Evolutionary conservation across 2,113 vertebrate genomes (phyloP).

Genomic region (Acrocephalus arundinaceus): DNA sequence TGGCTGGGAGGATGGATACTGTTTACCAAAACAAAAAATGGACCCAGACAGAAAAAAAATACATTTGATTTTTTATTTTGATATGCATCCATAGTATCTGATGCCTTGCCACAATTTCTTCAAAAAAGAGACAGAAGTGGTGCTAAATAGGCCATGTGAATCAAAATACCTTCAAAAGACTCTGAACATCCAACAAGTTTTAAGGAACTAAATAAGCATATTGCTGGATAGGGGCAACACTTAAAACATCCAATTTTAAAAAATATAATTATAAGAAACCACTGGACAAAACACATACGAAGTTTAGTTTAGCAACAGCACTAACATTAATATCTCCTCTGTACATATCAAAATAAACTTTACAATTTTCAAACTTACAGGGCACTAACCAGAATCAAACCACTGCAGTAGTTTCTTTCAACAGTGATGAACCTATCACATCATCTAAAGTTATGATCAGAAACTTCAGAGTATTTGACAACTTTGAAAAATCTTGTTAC

Average conservation of each 20-base stretch:
- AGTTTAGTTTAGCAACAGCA: neutral
- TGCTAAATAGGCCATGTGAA: neutral
- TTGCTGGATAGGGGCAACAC: neutral
- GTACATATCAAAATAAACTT: neutral
- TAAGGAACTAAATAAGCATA: neutral
- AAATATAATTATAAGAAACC: neutral
- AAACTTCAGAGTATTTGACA: accelerated
- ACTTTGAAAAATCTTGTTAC: neutral
- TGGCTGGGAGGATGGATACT: neutral
- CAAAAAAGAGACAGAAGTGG: neutral
- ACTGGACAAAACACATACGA: neutral
- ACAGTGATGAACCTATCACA: neutral
- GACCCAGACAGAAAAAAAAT: neutral
- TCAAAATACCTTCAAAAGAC: neutral
- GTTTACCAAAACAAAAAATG: neutral
- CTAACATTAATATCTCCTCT: neutral
- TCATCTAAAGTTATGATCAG: neutral
- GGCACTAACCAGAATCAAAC: neutral
- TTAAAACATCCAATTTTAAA: neutral
- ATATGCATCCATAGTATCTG: neutral
- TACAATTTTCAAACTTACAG: neutral
- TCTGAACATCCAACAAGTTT: neutral
- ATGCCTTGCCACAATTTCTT: neutral
- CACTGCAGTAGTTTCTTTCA: neutral
- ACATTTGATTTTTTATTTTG: neutral